phyloP scores from a whole-genome alignment of 2,797 vertebrate genomes.

The Avahi laniger region DNA sequence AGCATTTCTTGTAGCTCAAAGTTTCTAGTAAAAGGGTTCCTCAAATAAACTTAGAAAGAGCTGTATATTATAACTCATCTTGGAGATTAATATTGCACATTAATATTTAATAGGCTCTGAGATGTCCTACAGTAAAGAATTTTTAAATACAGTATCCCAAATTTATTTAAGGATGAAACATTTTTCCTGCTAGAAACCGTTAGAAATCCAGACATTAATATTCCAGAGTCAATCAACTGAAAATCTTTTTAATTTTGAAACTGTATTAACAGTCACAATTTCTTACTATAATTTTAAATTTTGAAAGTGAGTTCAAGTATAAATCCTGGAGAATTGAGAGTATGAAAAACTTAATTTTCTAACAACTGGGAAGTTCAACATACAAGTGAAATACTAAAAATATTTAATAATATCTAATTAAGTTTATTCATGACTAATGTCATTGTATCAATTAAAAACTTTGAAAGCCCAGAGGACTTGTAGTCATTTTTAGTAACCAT shows the following conservation, averaged over 20 bases:
- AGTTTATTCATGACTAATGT: not conserved
- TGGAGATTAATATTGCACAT: not conserved
- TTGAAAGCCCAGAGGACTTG: not conserved
- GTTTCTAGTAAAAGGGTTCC: not conserved
- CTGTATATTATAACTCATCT: not conserved
- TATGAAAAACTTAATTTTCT: not conserved
- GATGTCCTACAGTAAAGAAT: not conserved
- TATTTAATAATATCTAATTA: constrained; percentile 2
- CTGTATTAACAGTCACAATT: not conserved
- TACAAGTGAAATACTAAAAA: not conserved
- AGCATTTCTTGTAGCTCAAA: not conserved
- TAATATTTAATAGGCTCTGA: not conserved
- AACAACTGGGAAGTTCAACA: not conserved
- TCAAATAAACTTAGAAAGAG: not conserved
- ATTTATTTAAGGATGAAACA: not conserved
- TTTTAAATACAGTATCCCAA: not conserved
- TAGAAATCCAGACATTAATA: not conserved
- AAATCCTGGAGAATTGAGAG: not conserved
- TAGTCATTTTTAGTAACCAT: not conserved
- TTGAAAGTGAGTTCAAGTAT: constrained; percentile 10
- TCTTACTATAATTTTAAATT: not conserved
- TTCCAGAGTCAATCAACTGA: not conserved
- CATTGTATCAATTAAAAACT: not conserved
- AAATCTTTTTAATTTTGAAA: constrained; percentile 15
- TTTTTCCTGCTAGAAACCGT: not conserved